These are phyloP conservation scores for Mycalesis mineus DNA, from an alignment of 2,888 invertebrate species.

Conservation along the genomic window DNA sequence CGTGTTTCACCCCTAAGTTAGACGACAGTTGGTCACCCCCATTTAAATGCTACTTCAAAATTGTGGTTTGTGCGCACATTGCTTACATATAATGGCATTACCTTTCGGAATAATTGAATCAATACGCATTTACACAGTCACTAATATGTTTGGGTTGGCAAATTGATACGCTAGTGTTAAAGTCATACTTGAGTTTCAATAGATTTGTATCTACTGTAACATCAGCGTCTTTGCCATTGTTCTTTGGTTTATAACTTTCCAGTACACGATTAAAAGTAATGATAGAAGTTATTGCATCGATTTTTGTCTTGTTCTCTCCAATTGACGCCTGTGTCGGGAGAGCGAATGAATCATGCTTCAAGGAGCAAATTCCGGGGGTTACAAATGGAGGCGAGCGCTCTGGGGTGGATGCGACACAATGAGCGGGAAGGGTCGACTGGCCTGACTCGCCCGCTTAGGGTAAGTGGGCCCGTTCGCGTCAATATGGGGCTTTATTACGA, in stretches of 20 bases:
- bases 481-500: conserved; percentile 73
- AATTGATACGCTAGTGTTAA: neutral
- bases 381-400: conserved; percentile 72
- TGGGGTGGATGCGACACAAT: conserved; percentile 75
- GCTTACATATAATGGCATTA: conserved; percentile 55
- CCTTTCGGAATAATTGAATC: conserved; percentile 54
- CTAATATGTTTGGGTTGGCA: neutral
- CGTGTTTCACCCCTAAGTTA: conserved; percentile 65
- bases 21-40: conserved; percentile 78
- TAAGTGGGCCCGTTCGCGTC: conserved; percentile 74
- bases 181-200: neutral
- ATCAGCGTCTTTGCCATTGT: neutral
- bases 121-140: conserved; percentile 17
- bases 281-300: conserved; percentile 16
- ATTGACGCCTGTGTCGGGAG: conserved; percentile 59
- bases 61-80: conserved; percentile 74
- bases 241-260: neutral
- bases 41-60: conserved; percentile 73
- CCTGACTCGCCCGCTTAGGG: conserved; percentile 63
- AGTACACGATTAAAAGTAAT: neutral
- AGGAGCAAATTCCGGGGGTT: conserved; percentile 76
- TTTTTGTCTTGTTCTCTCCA: conserved; percentile 55
- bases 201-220: neutral
- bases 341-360: conserved; percentile 73
- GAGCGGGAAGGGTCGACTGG: conserved; percentile 69